Evolutionary conservation across 2,888 invertebrate genomes (phyloP).

Genomic region (Sminthurides aquaticus): DNA sequence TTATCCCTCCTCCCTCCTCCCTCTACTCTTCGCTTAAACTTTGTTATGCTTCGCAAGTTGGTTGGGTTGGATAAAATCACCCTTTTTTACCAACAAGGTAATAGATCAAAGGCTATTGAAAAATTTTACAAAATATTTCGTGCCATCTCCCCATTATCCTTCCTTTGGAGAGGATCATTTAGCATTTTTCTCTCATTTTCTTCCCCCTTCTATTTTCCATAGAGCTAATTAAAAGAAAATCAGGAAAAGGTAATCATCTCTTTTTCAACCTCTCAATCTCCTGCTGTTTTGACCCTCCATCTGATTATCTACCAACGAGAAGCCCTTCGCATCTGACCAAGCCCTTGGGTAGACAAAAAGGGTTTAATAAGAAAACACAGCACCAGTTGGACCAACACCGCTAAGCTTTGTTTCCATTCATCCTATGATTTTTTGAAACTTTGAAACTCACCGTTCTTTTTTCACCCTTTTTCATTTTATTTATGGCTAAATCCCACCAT

Average conservation of each 20-base stretch:
- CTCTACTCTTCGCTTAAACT: neutral
- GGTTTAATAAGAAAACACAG: too few species aligned
- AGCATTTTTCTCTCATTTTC: neutral
- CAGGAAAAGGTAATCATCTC: conserved; percentile 1
- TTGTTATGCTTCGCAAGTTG: neutral
- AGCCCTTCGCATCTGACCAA: too few species aligned
- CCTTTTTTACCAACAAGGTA: neutral
- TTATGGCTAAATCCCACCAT: neutral
- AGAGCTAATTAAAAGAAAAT: conserved; percentile 1
- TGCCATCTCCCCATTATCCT: neutral
- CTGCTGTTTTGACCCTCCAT: neutral
- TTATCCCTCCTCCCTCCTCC: neutral
- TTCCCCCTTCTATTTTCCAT: neutral
- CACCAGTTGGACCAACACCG: too few species aligned
- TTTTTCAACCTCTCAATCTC: neutral
- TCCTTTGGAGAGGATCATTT: neutral
- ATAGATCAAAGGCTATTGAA: neutral
- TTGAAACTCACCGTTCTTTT: too few species aligned
- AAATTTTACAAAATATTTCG: neutral
- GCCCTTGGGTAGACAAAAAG: too few species aligned
- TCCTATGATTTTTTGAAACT: too few species aligned
- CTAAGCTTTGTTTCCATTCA: too few species aligned
- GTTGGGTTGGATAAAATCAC: too few species aligned
- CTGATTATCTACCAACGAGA: neutral
- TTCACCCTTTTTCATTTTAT: neutral